A percentile compares a stretch with the other conserved stretches of the same genome.
Evolutionary conservation across 2,113 vertebrate species (phyloP).

Genomic region (Rhombomys opimus): DNA sequence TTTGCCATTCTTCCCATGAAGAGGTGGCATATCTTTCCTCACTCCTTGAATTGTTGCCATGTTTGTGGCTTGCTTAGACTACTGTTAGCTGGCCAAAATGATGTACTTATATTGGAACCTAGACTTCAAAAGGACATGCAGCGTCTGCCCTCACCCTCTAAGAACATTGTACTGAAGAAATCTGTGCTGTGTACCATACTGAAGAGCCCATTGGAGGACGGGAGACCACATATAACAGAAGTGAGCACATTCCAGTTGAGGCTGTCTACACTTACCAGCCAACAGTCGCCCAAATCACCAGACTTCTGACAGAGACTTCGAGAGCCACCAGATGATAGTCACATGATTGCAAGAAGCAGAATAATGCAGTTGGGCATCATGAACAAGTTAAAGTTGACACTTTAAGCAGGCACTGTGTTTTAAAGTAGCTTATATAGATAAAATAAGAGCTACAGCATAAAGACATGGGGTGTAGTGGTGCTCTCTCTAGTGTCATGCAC

Average conservation of each 20-base stretch:
- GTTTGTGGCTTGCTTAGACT: slow-evolving; percentile 57
- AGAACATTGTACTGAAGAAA: slow-evolving; percentile 21
- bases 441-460: slow-evolving; percentile 20
- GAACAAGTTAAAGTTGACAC: slow-evolving; percentile 49
- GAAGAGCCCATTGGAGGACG: not conserved
- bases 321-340: not conserved
- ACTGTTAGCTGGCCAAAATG: slow-evolving; percentile 34
- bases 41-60: slow-evolving; percentile 37
- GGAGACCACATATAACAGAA: not conserved
- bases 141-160: slow-evolving; percentile 2
- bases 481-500: not conserved
- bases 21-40: slow-evolving; percentile 26
- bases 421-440: not conserved
- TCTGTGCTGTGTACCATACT: not conserved
- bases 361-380: slow-evolving; percentile 28
- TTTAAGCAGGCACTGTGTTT: slow-evolving; percentile 49
- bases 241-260: slow-evolving; percentile 22
- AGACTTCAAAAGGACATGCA: slow-evolving; percentile 41
- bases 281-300: not conserved
- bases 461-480: not conserved
- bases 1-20: slow-evolving; percentile 46
- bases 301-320: slow-evolving; percentile 36
- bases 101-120: slow-evolving; percentile 9
- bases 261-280: not conserved
- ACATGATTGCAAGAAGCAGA: not conserved